A percentile compares a stretch with the other conserved stretches of the same genome.
Evolutionary conservation across 1,140 invertebrate species (phyloP).

Genomic region (Diachasmimorpha longicaudata): DNA sequence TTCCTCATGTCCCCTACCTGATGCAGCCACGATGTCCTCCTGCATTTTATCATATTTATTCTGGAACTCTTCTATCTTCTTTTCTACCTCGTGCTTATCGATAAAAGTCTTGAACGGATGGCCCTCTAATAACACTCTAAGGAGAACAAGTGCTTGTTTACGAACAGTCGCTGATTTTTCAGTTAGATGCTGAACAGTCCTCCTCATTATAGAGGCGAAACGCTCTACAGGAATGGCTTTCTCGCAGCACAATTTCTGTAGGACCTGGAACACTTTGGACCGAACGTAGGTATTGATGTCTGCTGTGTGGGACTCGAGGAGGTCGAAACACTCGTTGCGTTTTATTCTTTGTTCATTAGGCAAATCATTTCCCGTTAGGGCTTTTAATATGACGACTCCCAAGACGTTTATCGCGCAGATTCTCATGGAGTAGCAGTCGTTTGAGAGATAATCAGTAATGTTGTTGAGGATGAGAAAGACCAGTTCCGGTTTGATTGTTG

Average conservation of each 20-base stretch:
- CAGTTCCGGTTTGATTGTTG: conserved; percentile 69
- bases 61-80: conserved; percentile 65
- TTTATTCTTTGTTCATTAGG: conserved; percentile 69
- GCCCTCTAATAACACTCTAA: conserved; percentile 75
- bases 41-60: conserved; percentile 67
- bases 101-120: conserved; percentile 78
- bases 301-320: conserved; percentile 80
- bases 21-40: conserved; percentile 59
- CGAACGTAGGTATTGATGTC: conserved; percentile 85
- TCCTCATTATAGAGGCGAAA: conserved; percentile 69
- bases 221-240: conserved; percentile 74
- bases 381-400: conserved; percentile 74
- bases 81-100: conserved; percentile 65
- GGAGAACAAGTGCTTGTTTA: conserved; percentile 78
- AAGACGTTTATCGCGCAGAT: conserved; percentile 82
- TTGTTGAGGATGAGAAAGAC: conserved; percentile 70
- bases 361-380: conserved; percentile 74
- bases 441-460: conserved; percentile 65
- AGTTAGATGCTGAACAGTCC: conserved; percentile 71
- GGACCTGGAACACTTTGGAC: conserved; percentile 79
- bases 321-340: conserved; percentile 75
- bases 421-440: conserved; percentile 78
- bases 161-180: conserved; percentile 81
- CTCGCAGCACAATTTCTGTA: conserved; percentile 74
- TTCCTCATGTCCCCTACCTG: conserved; percentile 51